These are phyloP conservation scores for Anaspis maculata DNA, from an alignment of 2,888 invertebrate species.

Conservation along the genomic window DNA sequence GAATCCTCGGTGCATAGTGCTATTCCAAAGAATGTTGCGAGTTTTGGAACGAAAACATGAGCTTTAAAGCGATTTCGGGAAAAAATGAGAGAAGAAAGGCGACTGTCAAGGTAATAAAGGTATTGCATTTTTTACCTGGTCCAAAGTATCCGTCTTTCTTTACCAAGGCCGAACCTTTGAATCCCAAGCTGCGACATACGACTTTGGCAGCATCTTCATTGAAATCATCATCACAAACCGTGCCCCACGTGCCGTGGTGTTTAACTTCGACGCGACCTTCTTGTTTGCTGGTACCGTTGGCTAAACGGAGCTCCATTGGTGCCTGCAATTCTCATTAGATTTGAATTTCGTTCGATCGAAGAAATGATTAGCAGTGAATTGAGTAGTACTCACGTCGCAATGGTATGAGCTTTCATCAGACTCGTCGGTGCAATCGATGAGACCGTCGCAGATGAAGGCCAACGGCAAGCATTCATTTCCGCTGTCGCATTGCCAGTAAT, in stretches of 20 bases:
- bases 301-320: slow-evolving; percentile 52
- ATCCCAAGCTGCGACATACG: slow-evolving; percentile 52
- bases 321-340: slow-evolving; percentile 33
- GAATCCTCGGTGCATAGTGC: too few species aligned
- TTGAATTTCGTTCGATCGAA: too few species aligned
- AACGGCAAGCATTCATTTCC: slow-evolving; percentile 53
- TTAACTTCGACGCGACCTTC: slow-evolving; percentile 66
- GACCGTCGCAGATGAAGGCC: slow-evolving; percentile 56
- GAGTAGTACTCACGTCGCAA: slow-evolving; percentile 47
- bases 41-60: too few species aligned
- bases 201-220: slow-evolving; percentile 56
- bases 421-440: slow-evolving; percentile 54
- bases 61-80: too few species aligned
- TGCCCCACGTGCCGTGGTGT: slow-evolving; percentile 64
- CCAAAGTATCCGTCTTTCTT: slow-evolving; percentile 50
- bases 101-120: too few species aligned
- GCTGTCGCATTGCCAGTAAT: slow-evolving; percentile 55
- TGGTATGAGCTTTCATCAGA: slow-evolving; percentile 53
- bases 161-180: slow-evolving; percentile 44
- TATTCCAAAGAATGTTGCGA: too few species aligned
- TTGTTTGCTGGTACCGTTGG: slow-evolving; percentile 46
- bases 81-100: too few species aligned
- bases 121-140: slow-evolving; percentile 35
- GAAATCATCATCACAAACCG: slow-evolving; percentile 73
- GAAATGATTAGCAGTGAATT: not conserved